phyloP scores from a whole-genome alignment of 2,888 invertebrate species.

The Epinotia bilunana region DNA sequence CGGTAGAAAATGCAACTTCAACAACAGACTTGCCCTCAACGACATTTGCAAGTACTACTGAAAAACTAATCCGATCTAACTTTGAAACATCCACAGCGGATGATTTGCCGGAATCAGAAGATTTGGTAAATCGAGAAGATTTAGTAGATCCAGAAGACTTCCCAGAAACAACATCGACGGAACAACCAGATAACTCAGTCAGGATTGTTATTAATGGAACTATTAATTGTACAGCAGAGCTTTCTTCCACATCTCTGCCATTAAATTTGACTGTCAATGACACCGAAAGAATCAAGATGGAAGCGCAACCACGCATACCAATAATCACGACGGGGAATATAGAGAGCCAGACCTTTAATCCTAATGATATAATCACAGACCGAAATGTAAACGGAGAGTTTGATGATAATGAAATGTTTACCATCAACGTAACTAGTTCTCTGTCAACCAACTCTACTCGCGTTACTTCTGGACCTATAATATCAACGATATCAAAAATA shows the following conservation, averaged over 20 bases:
- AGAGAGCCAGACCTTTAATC: conserved; percentile 68
- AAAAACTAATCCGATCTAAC: conserved; percentile 48
- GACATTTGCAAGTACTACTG: conserved; percentile 47
- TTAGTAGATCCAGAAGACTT: conserved; percentile 37
- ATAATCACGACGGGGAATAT: conserved; percentile 58
- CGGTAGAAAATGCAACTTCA: conserved; percentile 48
- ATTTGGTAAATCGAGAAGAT: conserved; percentile 30
- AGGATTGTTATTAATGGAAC: conserved; percentile 77
- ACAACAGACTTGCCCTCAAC: conserved; percentile 49
- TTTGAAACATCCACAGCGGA: conserved; percentile 50
- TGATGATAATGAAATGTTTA: conserved; percentile 81
- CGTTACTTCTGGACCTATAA: conserved; percentile 54
- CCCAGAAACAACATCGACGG: conserved; percentile 56
- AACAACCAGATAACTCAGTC: conserved; percentile 70
- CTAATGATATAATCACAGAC: conserved; percentile 76
- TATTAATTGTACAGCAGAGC: conserved; percentile 76
- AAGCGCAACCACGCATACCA: conserved; percentile 65
- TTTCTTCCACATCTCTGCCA: conserved; percentile 74
- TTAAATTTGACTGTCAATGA: conserved; percentile 62
- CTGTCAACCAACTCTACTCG: conserved; percentile 74
- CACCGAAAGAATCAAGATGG: conserved; percentile 58
- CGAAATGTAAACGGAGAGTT: conserved; percentile 64
- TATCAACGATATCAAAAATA: conserved; percentile 58
- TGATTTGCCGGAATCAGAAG: conserved; percentile 47
- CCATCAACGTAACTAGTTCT: conserved; percentile 84